A percentile compares a stretch with the other conserved stretches of the same genome.
phyloP scores from a whole-genome alignment of 2,888 invertebrate genomes.

The Harpalus rufipes region DNA sequence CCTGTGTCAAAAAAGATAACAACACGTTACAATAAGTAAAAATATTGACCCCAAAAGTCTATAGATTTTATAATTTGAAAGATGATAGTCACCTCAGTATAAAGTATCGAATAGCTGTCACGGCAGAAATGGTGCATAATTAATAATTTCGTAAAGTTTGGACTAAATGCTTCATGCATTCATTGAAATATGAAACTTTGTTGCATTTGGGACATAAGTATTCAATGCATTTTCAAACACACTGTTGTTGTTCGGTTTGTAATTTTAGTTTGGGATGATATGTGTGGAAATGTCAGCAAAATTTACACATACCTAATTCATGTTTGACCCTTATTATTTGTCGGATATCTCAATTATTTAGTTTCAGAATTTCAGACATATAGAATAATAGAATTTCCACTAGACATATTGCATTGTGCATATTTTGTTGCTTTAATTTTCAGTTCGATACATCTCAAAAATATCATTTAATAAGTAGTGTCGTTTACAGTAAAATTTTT shows the following conservation, averaged over 20 bases:
- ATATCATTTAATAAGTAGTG: too few relatives aligned
- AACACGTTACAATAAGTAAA: neutral
- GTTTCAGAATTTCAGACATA: too few relatives aligned
- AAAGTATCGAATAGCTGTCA: neutral
- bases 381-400: too few relatives aligned
- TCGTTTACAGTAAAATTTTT: too few relatives aligned
- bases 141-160: neutral
- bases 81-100: neutral
- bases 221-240: conserved; percentile 18
- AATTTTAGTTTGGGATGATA: neutral
- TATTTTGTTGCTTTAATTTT: too few relatives aligned
- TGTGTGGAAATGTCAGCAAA: too few relatives aligned
- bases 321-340: too few relatives aligned
- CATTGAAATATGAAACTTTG: conserved; percentile 25
- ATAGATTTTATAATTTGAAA: neutral
- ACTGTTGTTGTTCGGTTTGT: neutral
- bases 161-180: neutral
- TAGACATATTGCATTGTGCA: too few relatives aligned
- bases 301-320: too few relatives aligned
- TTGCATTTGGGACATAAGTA: conserved; percentile 1
- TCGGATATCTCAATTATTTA: too few relatives aligned
- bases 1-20: neutral
- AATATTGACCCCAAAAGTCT: neutral
- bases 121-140: neutral
- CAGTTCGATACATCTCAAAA: too few relatives aligned